Percentiles rank a stretch among this genome's conserved stretches.
phyloP scores from a whole-genome alignment of 1,140 invertebrate species.

The Stenopsyche tienmushanensis region DNA sequence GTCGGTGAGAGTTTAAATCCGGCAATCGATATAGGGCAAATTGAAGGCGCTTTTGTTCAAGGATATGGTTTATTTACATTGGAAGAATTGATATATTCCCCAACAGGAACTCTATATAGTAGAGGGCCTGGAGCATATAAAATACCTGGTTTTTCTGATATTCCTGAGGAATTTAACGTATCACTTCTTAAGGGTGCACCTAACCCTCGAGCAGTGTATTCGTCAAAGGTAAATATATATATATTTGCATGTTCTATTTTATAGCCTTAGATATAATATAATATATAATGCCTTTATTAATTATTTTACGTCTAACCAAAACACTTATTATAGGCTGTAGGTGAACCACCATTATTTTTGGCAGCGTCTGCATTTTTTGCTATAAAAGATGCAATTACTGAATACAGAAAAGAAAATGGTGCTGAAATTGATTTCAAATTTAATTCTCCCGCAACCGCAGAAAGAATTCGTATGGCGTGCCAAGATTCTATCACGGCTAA shows the following conservation, averaged over 20 bases:
- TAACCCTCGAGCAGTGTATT: conserved; percentile 89
- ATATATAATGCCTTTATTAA: no score
- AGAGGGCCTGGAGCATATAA: conserved; percentile 92
- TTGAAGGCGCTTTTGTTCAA: conserved; percentile 93
- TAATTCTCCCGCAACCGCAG: conserved; percentile 87
- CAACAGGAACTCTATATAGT: conserved; percentile 77
- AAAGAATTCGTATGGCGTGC: conserved; percentile 88
- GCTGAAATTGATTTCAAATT: conserved; percentile 66
- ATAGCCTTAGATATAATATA: not conserved
- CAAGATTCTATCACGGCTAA: conserved; percentile 78
- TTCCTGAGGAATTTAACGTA: conserved; percentile 91
- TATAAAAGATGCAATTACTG: conserved; percentile 83
- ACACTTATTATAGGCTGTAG: conserved; percentile 71
- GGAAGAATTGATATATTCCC: conserved; percentile 85
- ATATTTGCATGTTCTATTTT: not conserved
- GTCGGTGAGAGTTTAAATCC: conserved; percentile 88
- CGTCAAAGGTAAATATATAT: conserved; percentile 75
- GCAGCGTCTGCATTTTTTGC: conserved; percentile 87
- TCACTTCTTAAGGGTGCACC: conserved; percentile 84
- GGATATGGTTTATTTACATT: conserved; percentile 90
- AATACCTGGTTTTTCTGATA: conserved; percentile 88
- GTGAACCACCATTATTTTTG: conserved; percentile 91
- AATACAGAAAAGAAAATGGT: conserved; percentile 71
- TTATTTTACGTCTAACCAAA: not conserved
- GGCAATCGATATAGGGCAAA: conserved; percentile 94